Conservation (phyloP, 2,888 invertebrate genomes). For the Chrysolina oricalcia region DNA sequence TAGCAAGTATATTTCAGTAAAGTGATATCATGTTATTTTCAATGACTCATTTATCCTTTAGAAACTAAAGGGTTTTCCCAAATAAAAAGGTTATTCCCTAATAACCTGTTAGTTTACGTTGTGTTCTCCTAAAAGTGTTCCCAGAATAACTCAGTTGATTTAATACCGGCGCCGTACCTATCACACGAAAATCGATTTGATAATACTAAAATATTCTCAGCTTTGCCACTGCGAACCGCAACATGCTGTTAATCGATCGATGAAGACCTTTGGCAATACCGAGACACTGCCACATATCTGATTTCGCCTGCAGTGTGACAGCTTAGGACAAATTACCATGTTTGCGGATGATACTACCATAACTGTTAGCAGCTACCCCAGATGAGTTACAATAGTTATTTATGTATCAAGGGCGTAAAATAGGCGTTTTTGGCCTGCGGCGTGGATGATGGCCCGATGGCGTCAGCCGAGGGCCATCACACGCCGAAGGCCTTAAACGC, state of each 20-base stretch:
- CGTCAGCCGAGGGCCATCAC: too few relatives aligned
- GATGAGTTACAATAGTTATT: too few relatives aligned
- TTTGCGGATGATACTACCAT: too few relatives aligned
- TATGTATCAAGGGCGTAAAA: too few relatives aligned
- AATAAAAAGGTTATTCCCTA: not conserved
- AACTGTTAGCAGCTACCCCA: too few relatives aligned
- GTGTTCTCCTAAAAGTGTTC: not conserved
- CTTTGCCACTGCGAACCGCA: slow-evolving; percentile 13
- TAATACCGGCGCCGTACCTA: slow-evolving; percentile 61
- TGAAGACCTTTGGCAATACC: slow-evolving; percentile 11
- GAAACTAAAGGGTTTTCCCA: not conserved
- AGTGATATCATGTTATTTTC: too few relatives aligned
- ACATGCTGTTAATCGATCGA: slow-evolving; percentile 29
- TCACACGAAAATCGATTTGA: slow-evolving; percentile 62
- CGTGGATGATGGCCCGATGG: too few relatives aligned
- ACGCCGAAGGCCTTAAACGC: too few relatives aligned
- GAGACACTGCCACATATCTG: not conserved
- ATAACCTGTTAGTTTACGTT: not conserved
- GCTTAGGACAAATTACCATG: not conserved
- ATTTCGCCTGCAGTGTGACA: not conserved
- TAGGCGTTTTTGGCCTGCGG: too few relatives aligned
- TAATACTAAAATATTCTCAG: slow-evolving; percentile 48
- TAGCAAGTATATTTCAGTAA: too few relatives aligned
- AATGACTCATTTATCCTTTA: too few relatives aligned
- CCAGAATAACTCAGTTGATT: slow-evolving; percentile 54